Conservation (phyloP, 2,797 vertebrate species). For the Enteromius mattozi region DNA sequence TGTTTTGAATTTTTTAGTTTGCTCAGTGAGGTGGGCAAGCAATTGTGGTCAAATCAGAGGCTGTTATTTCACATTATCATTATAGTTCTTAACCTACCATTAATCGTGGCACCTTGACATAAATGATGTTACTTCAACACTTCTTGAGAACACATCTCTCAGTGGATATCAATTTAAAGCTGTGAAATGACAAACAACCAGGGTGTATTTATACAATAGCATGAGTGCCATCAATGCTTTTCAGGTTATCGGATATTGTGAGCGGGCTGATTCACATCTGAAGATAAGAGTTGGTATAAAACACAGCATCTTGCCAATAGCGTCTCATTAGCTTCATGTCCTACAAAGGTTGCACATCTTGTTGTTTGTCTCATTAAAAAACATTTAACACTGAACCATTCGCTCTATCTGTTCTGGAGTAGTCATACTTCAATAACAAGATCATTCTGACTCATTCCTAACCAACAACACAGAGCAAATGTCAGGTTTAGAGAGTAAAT, state of each 20-base stretch:
- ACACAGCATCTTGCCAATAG: not conserved
- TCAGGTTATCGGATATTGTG: not conserved
- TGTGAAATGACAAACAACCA: not conserved
- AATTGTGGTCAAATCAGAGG: not conserved
- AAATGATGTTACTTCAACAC: not conserved
- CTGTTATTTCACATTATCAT: not conserved
- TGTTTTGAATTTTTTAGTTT: not conserved
- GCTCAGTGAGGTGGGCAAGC: not conserved
- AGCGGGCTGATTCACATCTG: not conserved
- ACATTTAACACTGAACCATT: constrained; percentile 7
- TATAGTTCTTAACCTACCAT: not conserved
- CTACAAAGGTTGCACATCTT: not conserved
- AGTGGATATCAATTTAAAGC: not conserved
- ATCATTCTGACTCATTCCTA: constrained; percentile 29
- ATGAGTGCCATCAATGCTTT: not conserved
- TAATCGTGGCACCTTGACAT: not conserved
- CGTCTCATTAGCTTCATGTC: constrained; percentile 14
- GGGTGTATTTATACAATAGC: not conserved
- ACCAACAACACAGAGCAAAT: constrained; percentile 38
- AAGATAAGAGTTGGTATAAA: not conserved
- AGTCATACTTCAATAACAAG: constrained; percentile 41
- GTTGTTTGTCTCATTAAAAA: constrained; percentile 25
- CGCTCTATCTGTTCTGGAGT: constrained; percentile 17
- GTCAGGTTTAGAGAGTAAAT: constrained; percentile 22
- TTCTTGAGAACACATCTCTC: not conserved